These are phyloP conservation scores for Craniophora ligustri DNA, from an alignment of 2,888 invertebrate genomes.

Conservation along the genomic window DNA sequence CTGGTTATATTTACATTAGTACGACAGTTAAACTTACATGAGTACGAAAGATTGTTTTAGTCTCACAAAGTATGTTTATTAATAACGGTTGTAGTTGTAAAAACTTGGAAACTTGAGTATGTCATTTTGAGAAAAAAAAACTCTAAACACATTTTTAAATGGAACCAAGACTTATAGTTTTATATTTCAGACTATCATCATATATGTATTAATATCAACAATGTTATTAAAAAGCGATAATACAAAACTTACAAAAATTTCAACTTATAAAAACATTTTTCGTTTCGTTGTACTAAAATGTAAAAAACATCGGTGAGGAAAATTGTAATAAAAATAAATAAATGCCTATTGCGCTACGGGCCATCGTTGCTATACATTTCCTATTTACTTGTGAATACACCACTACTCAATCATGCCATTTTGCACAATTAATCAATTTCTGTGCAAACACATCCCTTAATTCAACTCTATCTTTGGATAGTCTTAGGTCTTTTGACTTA, in stretches of 20 bases:
- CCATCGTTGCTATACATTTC: slow-evolving; percentile 49
- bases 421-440: slow-evolving; percentile 42
- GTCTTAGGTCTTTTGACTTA: slow-evolving; percentile 60
- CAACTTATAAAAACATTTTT: slow-evolving; percentile 47
- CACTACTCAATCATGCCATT: slow-evolving; percentile 50
- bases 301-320: slow-evolving; percentile 53
- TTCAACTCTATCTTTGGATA: slow-evolving; percentile 63
- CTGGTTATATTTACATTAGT: slow-evolving; percentile 70
- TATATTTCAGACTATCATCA: slow-evolving; percentile 61
- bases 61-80: slow-evolving; percentile 34
- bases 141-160: slow-evolving; percentile 1
- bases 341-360: slow-evolving; percentile 74
- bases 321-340: slow-evolving; percentile 60
- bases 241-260: slow-evolving; percentile 30
- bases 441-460: slow-evolving; percentile 46
- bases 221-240: slow-evolving; percentile 51
- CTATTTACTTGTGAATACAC: slow-evolving; percentile 57
- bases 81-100: slow-evolving; percentile 35
- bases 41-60: slow-evolving; percentile 54
- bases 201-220: slow-evolving; percentile 61
- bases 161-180: slow-evolving; percentile 6
- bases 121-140: slow-evolving; percentile 9
- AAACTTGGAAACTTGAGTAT: slow-evolving; percentile 17
- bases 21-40: slow-evolving; percentile 55
- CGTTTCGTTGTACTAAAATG: slow-evolving; percentile 65